Evolutionary conservation across 2,888 invertebrate genomes (phyloP).

Genomic region (Tipula helvola): DNA sequence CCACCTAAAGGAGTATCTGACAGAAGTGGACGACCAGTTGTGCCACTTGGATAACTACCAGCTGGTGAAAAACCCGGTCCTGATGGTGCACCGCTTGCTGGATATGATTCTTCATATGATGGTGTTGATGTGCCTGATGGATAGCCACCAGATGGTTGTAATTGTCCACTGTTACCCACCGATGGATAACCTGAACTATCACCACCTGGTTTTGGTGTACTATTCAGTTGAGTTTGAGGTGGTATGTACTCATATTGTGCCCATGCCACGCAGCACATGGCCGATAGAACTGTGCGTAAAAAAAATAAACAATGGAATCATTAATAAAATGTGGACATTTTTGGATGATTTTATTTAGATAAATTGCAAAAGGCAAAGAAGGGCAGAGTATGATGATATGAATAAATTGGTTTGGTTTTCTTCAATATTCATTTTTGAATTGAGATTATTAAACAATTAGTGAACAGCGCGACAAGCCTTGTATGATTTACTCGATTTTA

Average conservation of each 20-base stretch:
- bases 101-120: slow-evolving; percentile 17
- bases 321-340: not conserved
- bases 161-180: slow-evolving; percentile 19
- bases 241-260: slow-evolving; percentile 64
- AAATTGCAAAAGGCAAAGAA: not conserved
- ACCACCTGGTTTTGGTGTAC: slow-evolving; percentile 20
- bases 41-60: slow-evolving; percentile 12
- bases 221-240: slow-evolving; percentile 46
- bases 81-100: slow-evolving; percentile 24
- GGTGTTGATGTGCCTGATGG: slow-evolving; percentile 28
- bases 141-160: slow-evolving; percentile 17
- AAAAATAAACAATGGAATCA: not conserved
- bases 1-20: slow-evolving; percentile 14
- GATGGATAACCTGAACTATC: slow-evolving; percentile 14
- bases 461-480: not conserved
- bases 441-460: not conserved
- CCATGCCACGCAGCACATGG: not conserved
- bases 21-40: slow-evolving; percentile 18
- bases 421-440: not conserved
- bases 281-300: not conserved
- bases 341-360: not conserved
- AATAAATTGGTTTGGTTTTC: too few relatives aligned
- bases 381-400: too few relatives aligned
- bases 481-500: not conserved
- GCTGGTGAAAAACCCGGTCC: slow-evolving; percentile 24